Conservation (phyloP, 2,113 vertebrate species). For the Crotalus tigris region DNA sequence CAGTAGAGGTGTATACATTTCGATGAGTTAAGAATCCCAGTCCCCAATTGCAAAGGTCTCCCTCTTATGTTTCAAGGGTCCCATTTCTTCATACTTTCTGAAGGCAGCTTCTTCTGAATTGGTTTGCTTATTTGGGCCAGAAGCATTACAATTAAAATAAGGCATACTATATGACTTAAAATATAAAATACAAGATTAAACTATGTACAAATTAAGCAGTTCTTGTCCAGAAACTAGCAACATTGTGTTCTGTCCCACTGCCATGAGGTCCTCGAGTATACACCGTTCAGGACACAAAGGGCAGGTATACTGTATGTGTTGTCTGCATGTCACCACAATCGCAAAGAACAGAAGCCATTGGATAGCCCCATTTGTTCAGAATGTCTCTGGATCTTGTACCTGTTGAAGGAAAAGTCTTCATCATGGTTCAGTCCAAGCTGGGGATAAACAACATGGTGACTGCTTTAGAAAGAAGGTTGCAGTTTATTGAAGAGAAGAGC, state of each 20-base stretch:
- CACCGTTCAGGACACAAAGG: not conserved
- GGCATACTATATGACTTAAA: not conserved
- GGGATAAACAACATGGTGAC: no score
- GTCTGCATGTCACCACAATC: not conserved
- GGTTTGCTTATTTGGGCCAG: not conserved
- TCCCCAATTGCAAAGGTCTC: not conserved
- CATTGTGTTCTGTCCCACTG: not conserved
- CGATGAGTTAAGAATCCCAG: not conserved
- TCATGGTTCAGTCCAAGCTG: no score
- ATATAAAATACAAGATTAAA: not conserved
- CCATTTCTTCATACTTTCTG: not conserved
- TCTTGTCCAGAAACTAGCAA: not conserved
- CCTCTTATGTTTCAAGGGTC: not conserved
- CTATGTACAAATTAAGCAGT: not conserved
- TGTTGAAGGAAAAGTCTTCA: no score
- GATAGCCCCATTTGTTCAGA: not conserved
- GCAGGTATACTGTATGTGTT: not conserved
- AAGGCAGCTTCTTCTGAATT: not conserved
- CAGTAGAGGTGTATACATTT: not conserved
- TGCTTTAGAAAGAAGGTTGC: no score
- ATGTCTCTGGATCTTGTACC: not conserved
- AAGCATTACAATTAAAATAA: not conserved
- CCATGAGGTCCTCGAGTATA: not conserved
- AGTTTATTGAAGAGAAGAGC: no score
- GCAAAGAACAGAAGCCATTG: not conserved